phyloP scores from a whole-genome alignment of 2,113 vertebrate species.

The Crocuta crocuta region DNA sequence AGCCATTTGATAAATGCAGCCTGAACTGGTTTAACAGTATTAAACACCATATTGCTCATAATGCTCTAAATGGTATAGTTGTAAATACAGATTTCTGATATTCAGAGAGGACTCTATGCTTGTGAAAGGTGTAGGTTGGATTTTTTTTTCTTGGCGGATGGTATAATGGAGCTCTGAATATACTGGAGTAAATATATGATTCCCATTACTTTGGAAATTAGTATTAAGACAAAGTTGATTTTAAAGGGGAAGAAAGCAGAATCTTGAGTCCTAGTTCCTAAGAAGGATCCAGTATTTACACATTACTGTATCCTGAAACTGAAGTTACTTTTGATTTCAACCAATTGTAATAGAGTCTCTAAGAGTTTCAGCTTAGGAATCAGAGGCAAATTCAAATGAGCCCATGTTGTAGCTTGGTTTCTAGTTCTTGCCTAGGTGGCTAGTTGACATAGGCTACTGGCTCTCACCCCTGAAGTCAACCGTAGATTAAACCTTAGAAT shows the following conservation, averaged over 20 bases:
- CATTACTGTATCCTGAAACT: neutral
- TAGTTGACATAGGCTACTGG: neutral
- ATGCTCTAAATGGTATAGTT: constrained; percentile 71
- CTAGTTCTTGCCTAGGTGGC: neutral
- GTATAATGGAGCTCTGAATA: constrained; percentile 68
- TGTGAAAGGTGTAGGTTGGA: constrained; percentile 69
- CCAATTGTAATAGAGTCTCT: neutral
- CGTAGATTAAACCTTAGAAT: neutral
- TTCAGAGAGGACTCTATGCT: constrained; percentile 47
- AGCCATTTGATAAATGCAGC: constrained; percentile 71
- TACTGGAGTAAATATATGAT: constrained; percentile 58
- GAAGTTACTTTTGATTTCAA: constrained; percentile 35
- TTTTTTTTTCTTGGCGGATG: constrained; percentile 77
- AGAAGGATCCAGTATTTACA: constrained; percentile 34
- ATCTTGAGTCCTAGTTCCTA: neutral
- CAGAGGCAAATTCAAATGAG: neutral
- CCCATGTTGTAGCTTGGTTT: neutral
- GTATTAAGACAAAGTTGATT: constrained; percentile 18
- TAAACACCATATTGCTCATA: constrained; percentile 54
- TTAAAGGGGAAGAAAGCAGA: neutral
- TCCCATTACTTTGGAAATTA: constrained; percentile 37
- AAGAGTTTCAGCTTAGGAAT: neutral
- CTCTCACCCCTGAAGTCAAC: neutral
- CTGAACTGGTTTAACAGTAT: constrained; percentile 68
- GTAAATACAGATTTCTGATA: constrained; percentile 81